phyloP scores from a whole-genome alignment of 1,140 invertebrate genomes.

The Radopholus similis region DNA sequence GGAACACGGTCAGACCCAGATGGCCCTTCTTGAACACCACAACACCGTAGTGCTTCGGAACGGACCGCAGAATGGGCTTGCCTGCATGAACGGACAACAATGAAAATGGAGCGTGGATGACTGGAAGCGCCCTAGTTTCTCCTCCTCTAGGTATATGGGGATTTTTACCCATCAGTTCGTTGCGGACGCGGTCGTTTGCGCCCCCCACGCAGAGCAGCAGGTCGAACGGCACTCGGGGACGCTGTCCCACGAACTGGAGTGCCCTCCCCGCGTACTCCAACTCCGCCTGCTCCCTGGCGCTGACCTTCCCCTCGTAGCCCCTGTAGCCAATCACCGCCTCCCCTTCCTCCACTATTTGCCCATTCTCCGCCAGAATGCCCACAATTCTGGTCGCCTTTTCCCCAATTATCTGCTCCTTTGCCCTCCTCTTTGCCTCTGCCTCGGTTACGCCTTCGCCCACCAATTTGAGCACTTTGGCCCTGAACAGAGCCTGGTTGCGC shows the following conservation, averaged over 20 bases:
- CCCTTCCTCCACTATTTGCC: neutral
- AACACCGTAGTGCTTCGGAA: neutral
- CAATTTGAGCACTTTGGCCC: no score
- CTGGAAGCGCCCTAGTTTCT: neutral
- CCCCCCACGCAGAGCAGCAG: slow-evolving; percentile 11
- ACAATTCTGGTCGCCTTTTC: no score
- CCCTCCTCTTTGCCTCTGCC: no score
- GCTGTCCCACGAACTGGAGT: neutral
- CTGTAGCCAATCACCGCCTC: neutral
- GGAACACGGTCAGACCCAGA: neutral
- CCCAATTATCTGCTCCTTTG: no score
- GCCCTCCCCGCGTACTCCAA: neutral
- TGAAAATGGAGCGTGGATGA: neutral
- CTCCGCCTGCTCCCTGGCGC: neutral
- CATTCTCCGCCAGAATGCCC: no score
- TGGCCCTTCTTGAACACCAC: neutral
- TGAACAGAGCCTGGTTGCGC: no score
- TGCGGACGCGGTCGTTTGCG: neutral
- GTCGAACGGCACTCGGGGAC: slow-evolving; percentile 6
- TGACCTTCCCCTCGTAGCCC: neutral
- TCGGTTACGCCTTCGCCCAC: no score
- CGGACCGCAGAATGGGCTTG: neutral
- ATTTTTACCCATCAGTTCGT: slow-evolving; percentile 7
- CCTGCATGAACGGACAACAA: neutral
- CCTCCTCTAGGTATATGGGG: neutral